These are phyloP conservation scores for Temnothorax longispinosus DNA, from an alignment of 1,140 invertebrate genomes.

Conservation along the genomic window DNA sequence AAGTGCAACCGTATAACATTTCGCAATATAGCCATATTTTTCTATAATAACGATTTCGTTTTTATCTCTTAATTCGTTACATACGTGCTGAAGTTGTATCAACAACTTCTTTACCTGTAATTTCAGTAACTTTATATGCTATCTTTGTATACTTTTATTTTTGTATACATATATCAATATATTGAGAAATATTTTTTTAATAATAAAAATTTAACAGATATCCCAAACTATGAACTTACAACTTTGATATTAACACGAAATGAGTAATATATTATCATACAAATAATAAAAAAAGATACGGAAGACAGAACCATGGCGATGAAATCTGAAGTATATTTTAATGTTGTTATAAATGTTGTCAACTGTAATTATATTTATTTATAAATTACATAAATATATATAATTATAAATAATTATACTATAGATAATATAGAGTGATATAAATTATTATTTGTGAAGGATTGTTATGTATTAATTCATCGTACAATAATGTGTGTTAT, in stretches of 20 bases:
- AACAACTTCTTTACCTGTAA: not conserved
- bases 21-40: not conserved
- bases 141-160: not conserved
- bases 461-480: not conserved
- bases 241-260: not conserved
- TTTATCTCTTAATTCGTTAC: not conserved
- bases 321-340: not conserved
- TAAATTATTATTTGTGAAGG: not conserved
- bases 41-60: conserved; percentile 8
- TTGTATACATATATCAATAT: no score
- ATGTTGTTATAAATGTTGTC: not conserved
- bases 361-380: not conserved
- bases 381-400: not conserved
- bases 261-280: not conserved
- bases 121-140: not conserved
- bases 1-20: not conserved
- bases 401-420: not conserved
- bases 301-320: not conserved
- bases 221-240: not conserved
- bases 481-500: not conserved
- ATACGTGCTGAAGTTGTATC: not conserved
- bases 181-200: not conserved
- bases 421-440: not conserved
- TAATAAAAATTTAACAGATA: not conserved
- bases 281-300: not conserved